These are phyloP conservation scores for Propithecus coquereli DNA, from an alignment of 2,113 vertebrate species.

Conservation along the genomic window DNA sequence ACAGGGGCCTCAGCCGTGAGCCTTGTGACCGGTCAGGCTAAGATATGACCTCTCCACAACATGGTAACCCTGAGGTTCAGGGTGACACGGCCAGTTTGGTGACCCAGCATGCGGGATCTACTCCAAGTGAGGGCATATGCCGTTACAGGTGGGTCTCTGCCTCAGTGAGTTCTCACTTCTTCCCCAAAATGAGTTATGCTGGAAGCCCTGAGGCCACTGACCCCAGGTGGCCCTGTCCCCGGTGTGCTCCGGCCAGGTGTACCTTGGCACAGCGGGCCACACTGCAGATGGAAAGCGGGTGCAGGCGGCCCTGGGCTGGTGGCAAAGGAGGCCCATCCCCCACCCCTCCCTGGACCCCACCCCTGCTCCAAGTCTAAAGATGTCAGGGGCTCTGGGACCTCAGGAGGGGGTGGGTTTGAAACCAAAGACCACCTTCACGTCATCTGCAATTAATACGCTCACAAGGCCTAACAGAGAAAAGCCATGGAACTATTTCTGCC, in stretches of 20 bases:
- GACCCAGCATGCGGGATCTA: not conserved
- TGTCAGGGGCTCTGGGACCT: not conserved
- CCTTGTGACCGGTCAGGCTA: not conserved
- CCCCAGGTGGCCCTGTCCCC: not conserved
- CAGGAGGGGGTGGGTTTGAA: not conserved
- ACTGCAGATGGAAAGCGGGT: rapidly evolving
- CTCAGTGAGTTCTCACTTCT: not conserved
- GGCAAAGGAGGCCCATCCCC: not conserved
- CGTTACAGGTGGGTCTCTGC: not conserved
- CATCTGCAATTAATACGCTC: not conserved
- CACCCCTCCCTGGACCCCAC: not conserved
- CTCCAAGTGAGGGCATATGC: not conserved
- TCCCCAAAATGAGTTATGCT: not conserved
- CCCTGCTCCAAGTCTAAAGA: not conserved
- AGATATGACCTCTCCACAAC: not conserved
- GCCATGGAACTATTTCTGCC: not conserved
- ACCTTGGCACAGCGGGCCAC: rapidly evolving
- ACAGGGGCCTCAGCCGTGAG: not conserved
- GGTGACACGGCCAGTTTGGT: not conserved
- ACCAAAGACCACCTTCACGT: not conserved
- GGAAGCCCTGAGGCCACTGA: conserved; percentile 14
- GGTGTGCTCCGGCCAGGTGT: not conserved
- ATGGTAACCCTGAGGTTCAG: not conserved
- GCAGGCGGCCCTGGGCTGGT: rapidly evolving
- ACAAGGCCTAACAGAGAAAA: not conserved